Evolutionary conservation across 2,113 vertebrate species (phyloP), one percentile per base, ranked within the genome.

Genomic region (Platanista minor): DNA sequence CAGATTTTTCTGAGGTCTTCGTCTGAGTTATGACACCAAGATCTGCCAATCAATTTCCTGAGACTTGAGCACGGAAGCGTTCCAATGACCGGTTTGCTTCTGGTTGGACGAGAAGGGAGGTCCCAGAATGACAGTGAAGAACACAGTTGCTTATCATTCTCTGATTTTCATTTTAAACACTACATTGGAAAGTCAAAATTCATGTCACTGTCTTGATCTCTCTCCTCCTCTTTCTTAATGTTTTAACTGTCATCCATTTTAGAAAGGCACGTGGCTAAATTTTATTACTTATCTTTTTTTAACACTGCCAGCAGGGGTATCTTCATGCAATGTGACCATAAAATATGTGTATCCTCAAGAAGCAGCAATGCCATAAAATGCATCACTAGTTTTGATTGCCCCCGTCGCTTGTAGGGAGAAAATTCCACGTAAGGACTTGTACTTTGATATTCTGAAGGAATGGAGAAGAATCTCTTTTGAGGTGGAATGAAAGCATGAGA

Each of bases 311-410:
- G 87, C 54, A 97, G 96, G 94, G 94, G 54, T 62, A 90, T 89
- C 75, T 94, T 93, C 92, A 97, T 94, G 97, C 98, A 98, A 95
- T 91, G 97, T 96, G 97, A 95, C 95, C 92, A 92, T 93, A 80
- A 96, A 97, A 96, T 29, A 49, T 0, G 9, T 93, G 52, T 88
- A 90, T 97, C 94, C 94, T 97, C 54, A 91, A 92, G 97, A 95
- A 96, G 87, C 10, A 74, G 49, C 87, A 89, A 85, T 77, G 75
- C 87, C 92, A 97, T 98, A 96, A 98, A 98, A 98, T 89, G 96
- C 97, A 90, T 97, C 96, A 87, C 96, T 98, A 71, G 96, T 72
- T 98, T 98, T 98, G 93, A 97, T 96, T 87, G 94, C 84, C 84
- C 64, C 98, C 41, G 84, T 95, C 61, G 62, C 91, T 96, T 78